Conservation (phyloP, 2,113 vertebrate species). For the Uria lomvia region DNA sequence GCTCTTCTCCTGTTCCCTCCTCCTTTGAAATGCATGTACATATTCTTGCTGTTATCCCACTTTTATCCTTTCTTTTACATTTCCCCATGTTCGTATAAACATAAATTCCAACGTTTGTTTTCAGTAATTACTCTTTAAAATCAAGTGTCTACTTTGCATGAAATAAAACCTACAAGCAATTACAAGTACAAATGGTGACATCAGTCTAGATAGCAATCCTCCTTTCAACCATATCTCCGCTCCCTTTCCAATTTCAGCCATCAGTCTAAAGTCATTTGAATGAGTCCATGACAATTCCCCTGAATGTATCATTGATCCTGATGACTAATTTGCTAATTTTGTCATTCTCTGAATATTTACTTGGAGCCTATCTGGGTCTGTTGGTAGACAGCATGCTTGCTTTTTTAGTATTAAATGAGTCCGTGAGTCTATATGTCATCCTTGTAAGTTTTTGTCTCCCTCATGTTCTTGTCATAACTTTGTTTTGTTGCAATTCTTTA, state of each 20-base stretch:
- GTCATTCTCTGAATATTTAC: not conserved
- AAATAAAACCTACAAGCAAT: not conserved
- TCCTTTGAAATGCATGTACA: not conserved
- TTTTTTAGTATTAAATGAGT: not conserved
- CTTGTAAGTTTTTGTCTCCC: not conserved
- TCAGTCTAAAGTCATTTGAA: not conserved
- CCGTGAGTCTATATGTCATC: not conserved
- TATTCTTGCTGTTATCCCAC: not conserved
- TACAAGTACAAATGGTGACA: not conserved
- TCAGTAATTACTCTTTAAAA: not conserved
- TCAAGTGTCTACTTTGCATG: not conserved
- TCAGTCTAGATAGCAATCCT: not conserved
- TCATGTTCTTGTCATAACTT: not conserved
- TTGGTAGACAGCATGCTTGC: not conserved
- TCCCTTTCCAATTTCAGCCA: not conserved
- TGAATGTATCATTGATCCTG: not conserved
- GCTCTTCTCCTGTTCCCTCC: not conserved
- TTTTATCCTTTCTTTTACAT: not conserved
- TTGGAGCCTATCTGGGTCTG: not conserved
- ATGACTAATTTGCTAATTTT: not conserved
- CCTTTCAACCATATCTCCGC: not conserved
- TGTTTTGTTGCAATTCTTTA: not conserved
- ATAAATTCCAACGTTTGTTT: not conserved
- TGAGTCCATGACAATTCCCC: not conserved
- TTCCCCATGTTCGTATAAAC: not conserved